phyloP scores from a whole-genome alignment of 2,888 invertebrate genomes.

The Fragum fragum region DNA sequence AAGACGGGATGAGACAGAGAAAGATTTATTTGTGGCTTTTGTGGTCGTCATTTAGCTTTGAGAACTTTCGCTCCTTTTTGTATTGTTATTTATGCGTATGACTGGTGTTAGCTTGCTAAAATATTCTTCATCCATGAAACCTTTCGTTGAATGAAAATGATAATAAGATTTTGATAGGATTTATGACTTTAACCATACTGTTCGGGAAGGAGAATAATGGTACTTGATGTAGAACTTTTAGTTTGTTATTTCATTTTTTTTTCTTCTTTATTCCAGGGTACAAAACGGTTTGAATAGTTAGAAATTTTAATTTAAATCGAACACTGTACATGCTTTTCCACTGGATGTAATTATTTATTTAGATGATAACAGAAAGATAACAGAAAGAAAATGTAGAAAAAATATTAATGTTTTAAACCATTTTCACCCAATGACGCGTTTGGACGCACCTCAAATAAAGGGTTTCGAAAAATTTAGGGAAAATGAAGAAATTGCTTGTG shows the following conservation, averaged over 20 bases:
- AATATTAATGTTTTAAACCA: too few relatives aligned
- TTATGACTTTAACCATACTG: constrained; percentile 1
- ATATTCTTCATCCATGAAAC: background rate
- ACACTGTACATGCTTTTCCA: too few relatives aligned
- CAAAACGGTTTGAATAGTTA: too few relatives aligned
- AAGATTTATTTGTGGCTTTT: constrained; percentile 22
- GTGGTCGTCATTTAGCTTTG: background rate
- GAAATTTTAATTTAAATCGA: too few relatives aligned
- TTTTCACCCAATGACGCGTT: too few relatives aligned
- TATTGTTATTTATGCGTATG: constrained; percentile 8
- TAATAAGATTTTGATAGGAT: background rate
- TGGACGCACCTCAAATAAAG: too few relatives aligned
- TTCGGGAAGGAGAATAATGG: background rate
- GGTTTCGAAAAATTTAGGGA: too few relatives aligned
- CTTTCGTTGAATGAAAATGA: constrained; percentile 6
- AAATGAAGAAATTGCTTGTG: too few relatives aligned
- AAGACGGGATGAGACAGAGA: background rate
- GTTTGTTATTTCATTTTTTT: background rate
- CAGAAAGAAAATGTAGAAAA: too few relatives aligned
- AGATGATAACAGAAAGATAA: too few relatives aligned
- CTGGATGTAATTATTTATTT: too few relatives aligned
- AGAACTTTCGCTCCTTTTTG: constrained; percentile 8
- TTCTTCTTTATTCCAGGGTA: too few relatives aligned
- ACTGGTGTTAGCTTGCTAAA: background rate
- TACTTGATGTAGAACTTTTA: background rate